Conservation (phyloP, 2,113 vertebrate genomes). For the Peucedramus taeniatus region DNA sequence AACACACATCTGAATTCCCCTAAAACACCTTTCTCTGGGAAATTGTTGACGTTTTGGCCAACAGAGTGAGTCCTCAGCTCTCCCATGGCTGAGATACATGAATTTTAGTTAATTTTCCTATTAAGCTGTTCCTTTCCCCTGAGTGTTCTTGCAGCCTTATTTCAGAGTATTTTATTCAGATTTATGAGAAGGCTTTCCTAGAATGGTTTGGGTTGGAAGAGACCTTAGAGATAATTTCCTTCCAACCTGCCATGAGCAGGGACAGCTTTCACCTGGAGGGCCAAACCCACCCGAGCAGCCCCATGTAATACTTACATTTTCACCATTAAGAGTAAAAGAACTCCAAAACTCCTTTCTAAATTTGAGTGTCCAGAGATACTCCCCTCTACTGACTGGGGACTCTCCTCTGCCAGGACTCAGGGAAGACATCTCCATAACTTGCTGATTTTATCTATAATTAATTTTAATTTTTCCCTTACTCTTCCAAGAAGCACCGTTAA, state of each 20-base stretch:
- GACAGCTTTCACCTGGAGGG: background rate
- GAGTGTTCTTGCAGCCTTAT: background rate
- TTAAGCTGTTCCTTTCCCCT: background rate
- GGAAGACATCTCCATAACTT: background rate
- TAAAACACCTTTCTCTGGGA: rapidly evolving
- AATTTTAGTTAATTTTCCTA: background rate
- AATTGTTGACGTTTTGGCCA: background rate
- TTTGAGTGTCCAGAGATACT: background rate
- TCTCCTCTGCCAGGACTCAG: background rate
- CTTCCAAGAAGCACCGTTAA: background rate
- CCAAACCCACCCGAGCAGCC: background rate
- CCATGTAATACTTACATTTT: background rate
- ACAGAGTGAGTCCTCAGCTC: background rate
- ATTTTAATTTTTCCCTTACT: background rate
- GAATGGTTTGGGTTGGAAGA: background rate
- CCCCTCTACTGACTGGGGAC: background rate
- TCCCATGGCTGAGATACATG: background rate
- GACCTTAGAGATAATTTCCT: background rate
- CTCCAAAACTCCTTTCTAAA: background rate
- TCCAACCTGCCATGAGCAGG: background rate
- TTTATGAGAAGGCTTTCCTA: background rate
- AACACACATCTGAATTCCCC: background rate
- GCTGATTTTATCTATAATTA: background rate
- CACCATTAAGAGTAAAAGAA: background rate
- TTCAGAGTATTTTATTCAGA: background rate